Evolutionary conservation across 2,888 invertebrate genomes (phyloP), one percentile per base, ranked within the genome.

Genomic region (Synanthedon vespiformis): DNA sequence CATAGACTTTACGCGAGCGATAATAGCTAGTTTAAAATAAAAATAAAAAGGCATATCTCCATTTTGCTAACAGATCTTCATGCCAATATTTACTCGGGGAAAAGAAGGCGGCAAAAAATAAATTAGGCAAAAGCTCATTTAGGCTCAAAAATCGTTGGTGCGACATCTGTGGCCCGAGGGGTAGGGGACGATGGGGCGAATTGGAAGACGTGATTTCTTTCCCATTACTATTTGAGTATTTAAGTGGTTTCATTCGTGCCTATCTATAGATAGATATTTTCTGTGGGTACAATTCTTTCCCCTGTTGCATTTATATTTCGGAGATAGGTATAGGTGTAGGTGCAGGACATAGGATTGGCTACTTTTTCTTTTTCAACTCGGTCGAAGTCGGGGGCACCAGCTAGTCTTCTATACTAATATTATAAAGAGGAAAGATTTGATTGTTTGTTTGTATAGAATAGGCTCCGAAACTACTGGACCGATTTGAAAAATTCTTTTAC

Each of bases 61-160:
- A 47, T 40, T 52, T 60, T 57, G 54, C 66, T 40, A 56, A 52
- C 62, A 57, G 54, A 14, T 54, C 58, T 59, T 61, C 68, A 68
- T 76, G 80, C 80, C 84, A 86, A 85, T 85, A 85, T 86, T 86
- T 84, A 80, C 83, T 75, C 72, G 69, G 70, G 77, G 67, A 83
- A 82, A 87, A 85, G 84, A 84, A 86, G 87, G 86, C 80, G 83
- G 80, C 83, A 87, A 87, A 87, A 87, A 87, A 86, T 86, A 86
- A 87, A 86, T 87, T 86, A 86, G 84, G 85, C 86, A 73, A 82
- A 83, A 84, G 80, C 84, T 83, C 87, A 85, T 86, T 86, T 81
- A 72, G 77, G 61, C 70, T 72, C 74, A 78, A 79, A 83, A 82
- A 80, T 80, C 78, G 73, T 71, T 67, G 65, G 58, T 59, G 69